These are phyloP conservation scores for Drosophila serrata DNA, from an alignment of 1,140 invertebrate genomes.

Conservation along the genomic window DNA sequence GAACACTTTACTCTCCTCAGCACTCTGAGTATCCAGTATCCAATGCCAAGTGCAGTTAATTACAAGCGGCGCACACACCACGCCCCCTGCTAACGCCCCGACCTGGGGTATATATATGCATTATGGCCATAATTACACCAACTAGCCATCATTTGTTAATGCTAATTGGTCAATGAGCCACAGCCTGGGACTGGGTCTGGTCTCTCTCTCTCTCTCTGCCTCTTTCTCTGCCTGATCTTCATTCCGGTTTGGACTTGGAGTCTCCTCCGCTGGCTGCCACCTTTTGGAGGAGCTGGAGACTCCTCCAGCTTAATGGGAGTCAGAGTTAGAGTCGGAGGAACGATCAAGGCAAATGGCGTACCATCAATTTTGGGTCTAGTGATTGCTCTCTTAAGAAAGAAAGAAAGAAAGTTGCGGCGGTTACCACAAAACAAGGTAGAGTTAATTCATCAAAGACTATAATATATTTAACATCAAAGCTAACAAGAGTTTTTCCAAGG, in stretches of 20 bases:
- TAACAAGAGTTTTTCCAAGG: conserved; percentile 10
- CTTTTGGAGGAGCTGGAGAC: background rate
- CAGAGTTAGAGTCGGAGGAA: background rate
- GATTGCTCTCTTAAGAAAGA: conserved; percentile 32
- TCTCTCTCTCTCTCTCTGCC: conserved; percentile 7
- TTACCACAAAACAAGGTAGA: conserved; percentile 34
- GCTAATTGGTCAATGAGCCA: conserved; percentile 81
- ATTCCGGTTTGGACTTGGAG: conserved; percentile 13
- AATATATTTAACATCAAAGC: background rate
- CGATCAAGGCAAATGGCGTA: conserved; percentile 49
- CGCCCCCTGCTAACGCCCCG: conserved; percentile 59
- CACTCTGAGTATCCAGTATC: background rate
- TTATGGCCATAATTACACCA: conserved; percentile 82
- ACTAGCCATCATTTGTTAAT: conserved; percentile 83
- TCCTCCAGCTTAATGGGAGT: conserved; percentile 28
- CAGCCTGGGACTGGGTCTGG: background rate
- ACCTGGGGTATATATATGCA: conserved; percentile 63
- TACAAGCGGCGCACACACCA: conserved; percentile 56
- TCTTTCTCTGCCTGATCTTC: conserved; percentile 7
- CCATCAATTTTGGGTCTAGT: conserved; percentile 42
- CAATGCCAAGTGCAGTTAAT: conserved; percentile 46
- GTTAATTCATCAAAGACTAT: conserved; percentile 17
- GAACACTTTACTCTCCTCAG: conserved; percentile 1
- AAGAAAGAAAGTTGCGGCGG: conserved; percentile 10
- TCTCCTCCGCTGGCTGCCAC: background rate